Evolutionary conservation across 1,140 invertebrate genomes (phyloP).

Genomic region (Zophobas morio): DNA sequence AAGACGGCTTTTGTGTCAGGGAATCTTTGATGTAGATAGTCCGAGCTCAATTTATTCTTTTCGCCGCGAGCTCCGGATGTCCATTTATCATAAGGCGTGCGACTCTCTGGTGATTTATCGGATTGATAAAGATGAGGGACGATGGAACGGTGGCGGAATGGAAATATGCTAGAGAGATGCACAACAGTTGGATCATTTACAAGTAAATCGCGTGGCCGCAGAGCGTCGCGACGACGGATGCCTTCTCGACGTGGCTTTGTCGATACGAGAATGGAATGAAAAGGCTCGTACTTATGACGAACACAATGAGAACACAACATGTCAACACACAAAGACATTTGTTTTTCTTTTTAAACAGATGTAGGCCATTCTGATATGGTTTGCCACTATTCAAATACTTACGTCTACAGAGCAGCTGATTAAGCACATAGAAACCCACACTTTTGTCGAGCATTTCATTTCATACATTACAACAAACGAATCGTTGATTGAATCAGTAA

Average conservation of each 20-base stretch:
- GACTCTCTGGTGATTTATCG: constrained; percentile 46
- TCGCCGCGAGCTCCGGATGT: constrained; percentile 36
- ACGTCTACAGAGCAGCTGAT: no score
- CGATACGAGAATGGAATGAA: no score
- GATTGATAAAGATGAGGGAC: constrained; percentile 46
- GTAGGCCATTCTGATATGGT: no score
- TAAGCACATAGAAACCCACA: no score
- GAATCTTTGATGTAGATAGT: constrained; percentile 43
- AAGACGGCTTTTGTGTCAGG: constrained; percentile 30
- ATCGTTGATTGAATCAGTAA: no score
- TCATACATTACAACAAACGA: no score
- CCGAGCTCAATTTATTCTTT: constrained; percentile 41
- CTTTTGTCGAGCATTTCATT: no score
- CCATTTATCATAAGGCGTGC: constrained; percentile 41
- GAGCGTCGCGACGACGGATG: constrained; percentile 9
- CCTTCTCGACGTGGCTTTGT: not conserved
- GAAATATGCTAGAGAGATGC: constrained; percentile 37
- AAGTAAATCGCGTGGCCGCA: constrained; percentile 39
- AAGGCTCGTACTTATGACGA: no score
- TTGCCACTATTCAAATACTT: no score
- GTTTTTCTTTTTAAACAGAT: no score
- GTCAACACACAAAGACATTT: no score
- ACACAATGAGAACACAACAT: no score
- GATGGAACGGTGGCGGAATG: constrained; percentile 29
- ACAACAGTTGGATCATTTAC: constrained; percentile 45